Evolutionary conservation across 1,140 invertebrate genomes (phyloP).

Genomic region (roundworm (Caenorhabditis elegans)): WBcel235 BX284604.4:13117001-13117500

Average conservation of each 20-base stretch:
- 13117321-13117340: no score
- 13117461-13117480: no score
- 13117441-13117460: no score
- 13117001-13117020: constrained; percentile 23
- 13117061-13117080: background rate
- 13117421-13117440: no score
- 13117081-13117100: background rate
- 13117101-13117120: background rate
- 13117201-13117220: background rate
- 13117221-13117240: no score
- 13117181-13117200: background rate
- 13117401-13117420: no score
- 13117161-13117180: background rate
- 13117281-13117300: background rate
- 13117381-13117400: no score
- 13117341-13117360: no score
- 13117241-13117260: no score
- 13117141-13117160: background rate
- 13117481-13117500: no score
- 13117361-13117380: no score
- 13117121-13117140: background rate
- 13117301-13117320: background rate
- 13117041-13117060: background rate
- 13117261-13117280: background rate
- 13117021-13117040: background rate